Evolutionary conservation across 2,113 vertebrate species (phyloP), one percentile per base, ranked within the genome.

Genomic region (Nymphicus hollandicus): DNA sequence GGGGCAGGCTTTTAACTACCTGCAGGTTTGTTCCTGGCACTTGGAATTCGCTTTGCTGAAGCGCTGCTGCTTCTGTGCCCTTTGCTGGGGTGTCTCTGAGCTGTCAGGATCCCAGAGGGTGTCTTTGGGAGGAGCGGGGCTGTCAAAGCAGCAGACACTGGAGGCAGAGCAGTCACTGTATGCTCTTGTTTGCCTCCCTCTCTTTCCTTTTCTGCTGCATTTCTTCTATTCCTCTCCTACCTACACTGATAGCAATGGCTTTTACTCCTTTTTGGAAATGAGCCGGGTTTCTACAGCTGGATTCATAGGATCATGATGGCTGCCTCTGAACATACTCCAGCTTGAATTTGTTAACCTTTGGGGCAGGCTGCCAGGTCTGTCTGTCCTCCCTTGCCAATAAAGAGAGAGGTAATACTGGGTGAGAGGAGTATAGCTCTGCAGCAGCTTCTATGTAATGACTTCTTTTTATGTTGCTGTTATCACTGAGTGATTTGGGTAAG

Each of bases 401-500:
- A 77, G 77, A 85, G 79, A 72, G 80, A 93, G 86, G 95, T 95
- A 91, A 93, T 24, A 31, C 90, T 95, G 93, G 96, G 86, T 84
- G 86, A 96, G 94, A 81, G 86, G 64, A 86, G 71, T 39, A 39
- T 18, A 46, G 87, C 81, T 87, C 41, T 86, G 81, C 56, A 68
- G 77, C 86, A 84, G 81, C 88, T 87, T 73, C 79, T 66, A 8
- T 28, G 53, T 25, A 64, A 71, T 35, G 13, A 20, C 41, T 82
- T 76, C 61, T 93, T 88, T 85, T 90, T 52, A 66, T 49, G 39
- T 46, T 88, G 85, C 86, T 55, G 53, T 78, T 95, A 68, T 55
- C 24, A 0, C 46, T 13, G 60, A 58, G 71, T 19, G 29, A 27
- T 89, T 52, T 65, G 61, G 83, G 52, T 64, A 28, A 64, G 9